Conservation (phyloP, 2,113 vertebrate genomes). For the Isurus oxyrinchus region DNA sequence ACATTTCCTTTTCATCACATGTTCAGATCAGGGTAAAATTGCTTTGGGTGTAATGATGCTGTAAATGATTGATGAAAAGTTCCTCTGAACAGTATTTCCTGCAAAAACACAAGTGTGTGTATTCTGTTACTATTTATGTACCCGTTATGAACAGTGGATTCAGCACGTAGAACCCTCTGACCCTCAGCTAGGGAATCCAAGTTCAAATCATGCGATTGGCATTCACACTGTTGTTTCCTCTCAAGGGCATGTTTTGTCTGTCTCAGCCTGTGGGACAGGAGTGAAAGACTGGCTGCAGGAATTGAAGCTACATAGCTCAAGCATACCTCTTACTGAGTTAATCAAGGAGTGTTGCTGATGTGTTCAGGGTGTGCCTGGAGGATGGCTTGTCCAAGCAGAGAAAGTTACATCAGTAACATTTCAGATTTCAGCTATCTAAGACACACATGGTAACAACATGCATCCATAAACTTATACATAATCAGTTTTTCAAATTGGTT, state of each 20-base stretch:
- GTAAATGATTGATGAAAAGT: not conserved
- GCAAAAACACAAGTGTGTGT: constrained; percentile 20
- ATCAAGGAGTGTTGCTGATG: not conserved
- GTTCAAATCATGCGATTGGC: constrained; percentile 7
- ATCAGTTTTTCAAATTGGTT: not conserved
- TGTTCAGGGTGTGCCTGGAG: not conserved
- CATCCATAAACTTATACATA: not conserved
- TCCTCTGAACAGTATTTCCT: not conserved
- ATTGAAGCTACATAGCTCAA: not conserved
- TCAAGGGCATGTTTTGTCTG: constrained; percentile 12
- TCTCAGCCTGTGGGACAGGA: not conserved
- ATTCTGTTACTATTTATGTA: constrained; percentile 15
- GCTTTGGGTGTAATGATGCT: not conserved
- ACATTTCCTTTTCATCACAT: not conserved
- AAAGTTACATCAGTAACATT: not conserved
- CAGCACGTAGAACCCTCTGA: constrained; percentile 6
- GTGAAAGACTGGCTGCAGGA: not conserved
- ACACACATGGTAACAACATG: not conserved
- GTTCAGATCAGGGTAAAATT: not conserved
- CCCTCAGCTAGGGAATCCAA: not conserved
- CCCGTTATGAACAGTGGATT: not conserved
- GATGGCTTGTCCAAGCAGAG: not conserved
- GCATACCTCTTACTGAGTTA: not conserved
- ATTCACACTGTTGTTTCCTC: not conserved
- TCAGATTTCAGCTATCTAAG: not conserved